Conservation (phyloP, 2,888 invertebrate species). For the Acronicta alni region DNA sequence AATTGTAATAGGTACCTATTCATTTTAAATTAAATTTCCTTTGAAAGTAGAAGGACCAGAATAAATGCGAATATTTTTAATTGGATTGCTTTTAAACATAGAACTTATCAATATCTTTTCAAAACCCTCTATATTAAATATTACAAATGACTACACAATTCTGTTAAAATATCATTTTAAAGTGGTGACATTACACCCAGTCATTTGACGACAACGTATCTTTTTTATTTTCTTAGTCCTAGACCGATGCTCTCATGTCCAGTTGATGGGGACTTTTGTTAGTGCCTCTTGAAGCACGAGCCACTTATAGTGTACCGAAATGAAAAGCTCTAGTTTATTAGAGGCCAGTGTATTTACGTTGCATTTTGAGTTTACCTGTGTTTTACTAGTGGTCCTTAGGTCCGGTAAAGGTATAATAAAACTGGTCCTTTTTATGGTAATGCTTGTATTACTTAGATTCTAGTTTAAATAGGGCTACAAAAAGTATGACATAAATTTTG, state of each 20-base stretch:
- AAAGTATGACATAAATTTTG: no score
- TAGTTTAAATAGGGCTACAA: background rate
- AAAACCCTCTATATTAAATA: no score
- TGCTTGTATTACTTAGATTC: background rate
- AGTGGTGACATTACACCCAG: background rate
- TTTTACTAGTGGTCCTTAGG: conserved; percentile 19
- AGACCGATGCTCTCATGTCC: conserved; percentile 51
- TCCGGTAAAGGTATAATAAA: conserved; percentile 4
- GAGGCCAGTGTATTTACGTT: conserved; percentile 35
- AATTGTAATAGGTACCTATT: no score
- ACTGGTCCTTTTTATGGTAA: background rate
- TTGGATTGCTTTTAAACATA: no score
- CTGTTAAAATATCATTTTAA: no score
- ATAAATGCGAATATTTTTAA: no score
- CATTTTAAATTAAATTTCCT: no score
- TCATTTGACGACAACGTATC: conserved; percentile 1
- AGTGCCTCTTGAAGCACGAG: conserved; percentile 31
- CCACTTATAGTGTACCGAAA: conserved; percentile 28
- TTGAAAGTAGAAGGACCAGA: no score
- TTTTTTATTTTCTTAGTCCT: conserved; percentile 9
- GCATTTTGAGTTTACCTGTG: conserved; percentile 34
- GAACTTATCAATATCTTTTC: no score
- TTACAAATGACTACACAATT: no score
- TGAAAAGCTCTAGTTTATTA: conserved; percentile 48
- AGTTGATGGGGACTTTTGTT: conserved; percentile 61